phyloP scores from a whole-genome alignment of 1,140 invertebrate species.

The Caenorhabditis tropicalis region DNA sequence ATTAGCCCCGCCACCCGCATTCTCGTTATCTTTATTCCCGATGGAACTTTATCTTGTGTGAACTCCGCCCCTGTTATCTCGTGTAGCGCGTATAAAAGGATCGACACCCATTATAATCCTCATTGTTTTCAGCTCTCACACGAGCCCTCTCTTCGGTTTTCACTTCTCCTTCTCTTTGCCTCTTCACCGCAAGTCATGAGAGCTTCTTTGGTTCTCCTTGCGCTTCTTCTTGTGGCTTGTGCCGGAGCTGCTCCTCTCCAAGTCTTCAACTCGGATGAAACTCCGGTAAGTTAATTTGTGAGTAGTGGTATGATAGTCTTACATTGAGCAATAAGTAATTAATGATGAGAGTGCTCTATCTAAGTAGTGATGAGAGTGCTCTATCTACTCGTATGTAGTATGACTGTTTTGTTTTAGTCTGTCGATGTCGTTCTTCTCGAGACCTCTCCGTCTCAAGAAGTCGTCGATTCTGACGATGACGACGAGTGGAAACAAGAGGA shows the following conservation, averaged over 20 bases:
- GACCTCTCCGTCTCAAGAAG: neutral
- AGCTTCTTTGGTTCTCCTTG: neutral
- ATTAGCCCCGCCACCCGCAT: neutral
- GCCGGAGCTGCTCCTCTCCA: neutral
- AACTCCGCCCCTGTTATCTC: neutral
- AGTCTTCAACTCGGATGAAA: neutral
- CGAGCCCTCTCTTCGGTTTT: slow-evolving; percentile 35
- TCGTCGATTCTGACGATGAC: neutral
- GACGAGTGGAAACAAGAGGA: slow-evolving; percentile 10
- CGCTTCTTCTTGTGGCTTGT: neutral
- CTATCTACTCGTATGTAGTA: too few species aligned
- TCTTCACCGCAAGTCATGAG: neutral
- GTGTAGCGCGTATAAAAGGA: neutral
- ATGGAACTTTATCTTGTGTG: neutral
- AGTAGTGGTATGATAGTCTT: neutral
- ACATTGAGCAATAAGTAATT: neutral
- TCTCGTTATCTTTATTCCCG: neutral
- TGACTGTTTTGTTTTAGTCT: neutral
- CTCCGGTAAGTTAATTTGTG: neutral
- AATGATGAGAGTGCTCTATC: neutral
- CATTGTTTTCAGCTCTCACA: slow-evolving; percentile 31
- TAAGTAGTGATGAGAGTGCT: too few species aligned
- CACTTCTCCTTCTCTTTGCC: neutral
- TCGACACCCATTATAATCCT: neutral
- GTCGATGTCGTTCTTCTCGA: neutral